Evolutionary conservation across 92 coral and sea anemone genomes (phyloP).

Genomic region (Zoanthus gigantus): DNA sequence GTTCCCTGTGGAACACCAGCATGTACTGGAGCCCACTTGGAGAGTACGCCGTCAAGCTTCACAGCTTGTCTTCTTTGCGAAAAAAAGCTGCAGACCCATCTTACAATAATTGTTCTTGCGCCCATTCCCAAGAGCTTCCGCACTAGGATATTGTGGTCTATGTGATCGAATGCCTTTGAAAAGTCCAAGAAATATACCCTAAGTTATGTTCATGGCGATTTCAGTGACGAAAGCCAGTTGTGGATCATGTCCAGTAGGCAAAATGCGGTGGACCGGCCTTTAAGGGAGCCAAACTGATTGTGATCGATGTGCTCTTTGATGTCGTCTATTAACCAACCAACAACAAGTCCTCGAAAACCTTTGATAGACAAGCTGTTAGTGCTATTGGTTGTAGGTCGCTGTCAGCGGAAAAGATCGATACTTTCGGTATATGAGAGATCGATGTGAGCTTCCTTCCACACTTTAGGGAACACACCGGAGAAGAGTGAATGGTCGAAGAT

Average conservation of each 20-base stretch:
- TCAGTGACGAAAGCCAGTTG: too few relatives aligned
- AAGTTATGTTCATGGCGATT: background rate
- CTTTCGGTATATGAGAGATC: background rate
- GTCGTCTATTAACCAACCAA: slow-evolving; percentile 1
- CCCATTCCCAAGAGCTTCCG: background rate
- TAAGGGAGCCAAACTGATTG: background rate
- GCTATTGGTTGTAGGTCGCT: too few relatives aligned
- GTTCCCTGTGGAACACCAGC: too few relatives aligned
- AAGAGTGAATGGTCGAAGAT: background rate
- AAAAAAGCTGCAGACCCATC: too few relatives aligned
- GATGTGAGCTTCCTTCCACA: background rate
- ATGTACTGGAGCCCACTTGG: too few relatives aligned
- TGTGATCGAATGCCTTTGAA: too few relatives aligned
- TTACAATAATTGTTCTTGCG: too few relatives aligned
- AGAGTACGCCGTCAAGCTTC: too few relatives aligned
- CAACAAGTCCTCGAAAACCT: slow-evolving; percentile 33
- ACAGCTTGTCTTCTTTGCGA: too few relatives aligned
- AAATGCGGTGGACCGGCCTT: background rate
- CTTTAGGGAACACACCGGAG: background rate
- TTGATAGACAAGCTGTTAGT: background rate
- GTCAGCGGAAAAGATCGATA: too few relatives aligned
- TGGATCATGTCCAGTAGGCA: too few relatives aligned
- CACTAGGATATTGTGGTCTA: too few relatives aligned
- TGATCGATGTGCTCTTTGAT: background rate
- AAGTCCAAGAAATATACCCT: background rate